These are phyloP conservation scores for Notothenia rossii DNA, from an alignment of 2,113 vertebrate genomes.

Conservation along the genomic window DNA sequence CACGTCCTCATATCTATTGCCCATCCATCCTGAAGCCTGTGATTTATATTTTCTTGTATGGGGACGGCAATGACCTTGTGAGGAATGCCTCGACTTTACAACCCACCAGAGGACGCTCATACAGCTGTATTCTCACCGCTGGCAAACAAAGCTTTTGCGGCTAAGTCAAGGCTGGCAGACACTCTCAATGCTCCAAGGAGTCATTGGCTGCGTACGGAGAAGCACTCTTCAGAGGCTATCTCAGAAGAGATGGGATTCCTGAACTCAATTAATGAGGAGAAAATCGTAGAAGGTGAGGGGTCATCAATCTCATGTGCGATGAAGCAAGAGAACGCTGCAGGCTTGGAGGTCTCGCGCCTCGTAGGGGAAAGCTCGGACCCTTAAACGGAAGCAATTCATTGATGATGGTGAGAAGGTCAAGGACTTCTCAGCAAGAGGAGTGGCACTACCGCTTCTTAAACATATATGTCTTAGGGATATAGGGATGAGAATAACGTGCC, in stretches of 20 bases:
- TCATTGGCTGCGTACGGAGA: constrained; percentile 11
- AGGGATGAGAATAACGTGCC: too few relatives aligned
- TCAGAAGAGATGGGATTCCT: constrained; percentile 42
- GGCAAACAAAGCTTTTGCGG: constrained; percentile 53
- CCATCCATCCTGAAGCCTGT: constrained; percentile 36
- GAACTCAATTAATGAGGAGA: constrained; percentile 57
- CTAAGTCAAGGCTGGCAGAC: constrained; percentile 44
- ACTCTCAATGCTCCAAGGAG: constrained; percentile 37
- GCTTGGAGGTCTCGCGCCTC: neutral
- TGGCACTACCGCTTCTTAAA: too few relatives aligned
- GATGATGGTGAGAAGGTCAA: constrained; percentile 53
- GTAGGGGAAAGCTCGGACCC: neutral
- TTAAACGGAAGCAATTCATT: constrained; percentile 42
- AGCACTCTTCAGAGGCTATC: constrained; percentile 21
- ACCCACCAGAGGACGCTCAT: constrained; percentile 35
- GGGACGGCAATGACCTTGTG: constrained; percentile 60
- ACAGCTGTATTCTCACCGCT: constrained; percentile 26
- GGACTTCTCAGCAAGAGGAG: constrained; percentile 10
- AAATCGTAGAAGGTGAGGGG: constrained; percentile 52
- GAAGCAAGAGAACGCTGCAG: constrained; percentile 7
- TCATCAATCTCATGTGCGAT: constrained; percentile 56
- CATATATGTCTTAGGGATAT: too few relatives aligned
- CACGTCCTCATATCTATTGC: constrained; percentile 23
- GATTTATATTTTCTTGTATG: constrained; percentile 55
- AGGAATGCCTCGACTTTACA: constrained; percentile 58